Conservation (phyloP, 2,797 vertebrate species). For the Paguma larvata region DNA sequence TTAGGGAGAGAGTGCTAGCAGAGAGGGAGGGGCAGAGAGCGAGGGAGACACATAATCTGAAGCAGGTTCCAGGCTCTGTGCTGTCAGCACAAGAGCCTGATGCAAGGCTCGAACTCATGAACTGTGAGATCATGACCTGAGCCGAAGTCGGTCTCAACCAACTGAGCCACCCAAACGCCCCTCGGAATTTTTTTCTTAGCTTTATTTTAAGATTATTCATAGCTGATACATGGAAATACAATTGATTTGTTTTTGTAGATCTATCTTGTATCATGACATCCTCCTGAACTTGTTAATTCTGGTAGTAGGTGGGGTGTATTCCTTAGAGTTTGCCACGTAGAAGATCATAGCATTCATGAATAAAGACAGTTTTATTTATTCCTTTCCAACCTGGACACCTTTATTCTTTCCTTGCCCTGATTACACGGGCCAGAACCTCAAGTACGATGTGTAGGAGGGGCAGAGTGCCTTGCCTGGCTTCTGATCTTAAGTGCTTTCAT, state of each 20-base stretch:
- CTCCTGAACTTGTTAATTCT: neutral
- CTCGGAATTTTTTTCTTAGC: neutral
- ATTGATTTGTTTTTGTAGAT: neutral
- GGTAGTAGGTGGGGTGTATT: neutral
- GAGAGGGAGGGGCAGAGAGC: too few species aligned
- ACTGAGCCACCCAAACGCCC: too few species aligned
- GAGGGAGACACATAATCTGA: too few species aligned
- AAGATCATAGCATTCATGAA: neutral
- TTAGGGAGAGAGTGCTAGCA: too few species aligned
- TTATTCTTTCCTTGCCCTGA: neutral
- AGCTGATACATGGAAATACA: neutral
- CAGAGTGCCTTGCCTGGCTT: neutral
- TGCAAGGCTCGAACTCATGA: too few species aligned
- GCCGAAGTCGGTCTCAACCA: too few species aligned
- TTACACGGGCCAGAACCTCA: neutral
- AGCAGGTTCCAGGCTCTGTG: too few species aligned
- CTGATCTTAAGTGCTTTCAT: neutral
- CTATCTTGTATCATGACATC: neutral
- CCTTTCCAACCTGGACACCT: neutral
- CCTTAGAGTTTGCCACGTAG: neutral
- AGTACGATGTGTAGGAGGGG: neutral
- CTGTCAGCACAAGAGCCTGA: too few species aligned
- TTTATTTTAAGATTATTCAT: constrained; percentile 33
- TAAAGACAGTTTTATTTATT: neutral
- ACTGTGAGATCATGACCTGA: too few species aligned